These are phyloP conservation scores for Sympetrum striolatum DNA, from an alignment of 2,888 invertebrate species.

Conservation along the genomic window DNA sequence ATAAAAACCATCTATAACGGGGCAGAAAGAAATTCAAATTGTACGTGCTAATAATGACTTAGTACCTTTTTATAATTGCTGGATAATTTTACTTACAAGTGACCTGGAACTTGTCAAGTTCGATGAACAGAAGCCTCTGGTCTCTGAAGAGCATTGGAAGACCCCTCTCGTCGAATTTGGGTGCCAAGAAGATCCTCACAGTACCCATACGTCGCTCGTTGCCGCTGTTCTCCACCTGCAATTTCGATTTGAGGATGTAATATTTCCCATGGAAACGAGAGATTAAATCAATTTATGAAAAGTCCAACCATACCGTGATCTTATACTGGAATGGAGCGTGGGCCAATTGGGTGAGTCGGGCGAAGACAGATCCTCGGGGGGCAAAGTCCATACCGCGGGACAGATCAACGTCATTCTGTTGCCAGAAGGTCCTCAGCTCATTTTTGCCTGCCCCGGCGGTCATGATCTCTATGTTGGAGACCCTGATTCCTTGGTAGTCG, in stretches of 20 bases:
- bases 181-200: slow-evolving; percentile 53
- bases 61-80: neutral
- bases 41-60: too few species aligned
- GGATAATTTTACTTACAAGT: slow-evolving; percentile 48
- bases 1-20: too few species aligned
- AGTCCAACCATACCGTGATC: slow-evolving; percentile 57
- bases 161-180: slow-evolving; percentile 53
- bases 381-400: slow-evolving; percentile 83
- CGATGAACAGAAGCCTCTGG: slow-evolving; percentile 53
- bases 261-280: neutral
- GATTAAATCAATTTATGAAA: neutral
- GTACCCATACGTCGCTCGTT: slow-evolving; percentile 52
- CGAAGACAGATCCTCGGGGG: slow-evolving; percentile 76
- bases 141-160: slow-evolving; percentile 51
- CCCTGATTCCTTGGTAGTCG: slow-evolving; percentile 69
- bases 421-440: slow-evolving; percentile 76
- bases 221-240: slow-evolving; percentile 55
- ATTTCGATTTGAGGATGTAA: neutral
- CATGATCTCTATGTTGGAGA: slow-evolving; percentile 65
- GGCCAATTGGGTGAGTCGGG: slow-evolving; percentile 79
- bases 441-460: slow-evolving; percentile 59
- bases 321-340: slow-evolving; percentile 73
- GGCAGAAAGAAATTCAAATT: too few species aligned
- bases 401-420: slow-evolving; percentile 78
- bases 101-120: slow-evolving; percentile 53